These are phyloP conservation scores for Lycia hirtaria DNA, from an alignment of 2,888 invertebrate genomes.

Conservation along the genomic window DNA sequence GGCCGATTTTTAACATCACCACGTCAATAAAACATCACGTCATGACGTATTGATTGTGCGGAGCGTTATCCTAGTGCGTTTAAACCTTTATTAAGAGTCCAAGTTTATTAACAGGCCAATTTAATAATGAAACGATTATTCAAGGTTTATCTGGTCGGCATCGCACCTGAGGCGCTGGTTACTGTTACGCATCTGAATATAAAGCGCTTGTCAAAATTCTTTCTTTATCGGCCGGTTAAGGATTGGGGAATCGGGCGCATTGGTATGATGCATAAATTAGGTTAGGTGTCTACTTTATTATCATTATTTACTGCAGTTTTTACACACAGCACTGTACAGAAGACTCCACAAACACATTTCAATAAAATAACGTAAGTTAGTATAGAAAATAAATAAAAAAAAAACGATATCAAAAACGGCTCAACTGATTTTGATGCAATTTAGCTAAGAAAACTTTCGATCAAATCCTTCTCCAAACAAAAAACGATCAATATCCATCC, in stretches of 20 bases:
- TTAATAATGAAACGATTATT: slow-evolving; percentile 82
- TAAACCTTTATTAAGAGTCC: slow-evolving; percentile 49
- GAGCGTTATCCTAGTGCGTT: slow-evolving; percentile 37
- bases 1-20: too few species aligned
- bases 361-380: too few species aligned
- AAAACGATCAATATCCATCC: too few species aligned
- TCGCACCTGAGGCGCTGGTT: slow-evolving; percentile 46
- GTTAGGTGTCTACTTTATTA: not conserved
- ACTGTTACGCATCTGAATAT: slow-evolving; percentile 35
- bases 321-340: too few species aligned
- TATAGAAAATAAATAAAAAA: too few species aligned
- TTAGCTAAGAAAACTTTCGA: too few species aligned
- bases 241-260: slow-evolving; percentile 17
- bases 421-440: too few species aligned
- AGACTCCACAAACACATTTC: too few species aligned
- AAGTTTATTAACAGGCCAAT: slow-evolving; percentile 73
- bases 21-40: too few species aligned
- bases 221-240: slow-evolving; percentile 25
- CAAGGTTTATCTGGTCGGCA: slow-evolving; percentile 68
- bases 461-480: too few species aligned
- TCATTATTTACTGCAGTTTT: not conserved
- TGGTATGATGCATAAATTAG: slow-evolving; percentile 8
- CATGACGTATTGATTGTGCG: too few species aligned
- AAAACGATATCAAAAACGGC: too few species aligned
- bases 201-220: slow-evolving; percentile 31